Percentiles rank a stretch among this genome's conserved stretches.
Evolutionary conservation across 2,113 vertebrate species (phyloP).

Genomic region (Hemiscyllium ocellatum): DNA sequence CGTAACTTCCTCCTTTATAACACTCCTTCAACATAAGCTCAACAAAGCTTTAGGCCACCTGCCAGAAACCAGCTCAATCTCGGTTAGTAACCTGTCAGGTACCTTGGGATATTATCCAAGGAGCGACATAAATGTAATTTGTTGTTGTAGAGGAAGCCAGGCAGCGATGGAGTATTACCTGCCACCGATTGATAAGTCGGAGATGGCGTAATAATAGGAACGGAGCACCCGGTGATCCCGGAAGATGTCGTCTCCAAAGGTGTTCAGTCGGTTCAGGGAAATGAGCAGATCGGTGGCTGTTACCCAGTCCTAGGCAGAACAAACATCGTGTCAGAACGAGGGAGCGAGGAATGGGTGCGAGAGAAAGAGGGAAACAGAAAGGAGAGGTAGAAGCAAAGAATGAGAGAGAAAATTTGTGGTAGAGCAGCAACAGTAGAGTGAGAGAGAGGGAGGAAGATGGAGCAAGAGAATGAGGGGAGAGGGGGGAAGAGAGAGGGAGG

Average conservation of each 20-base stretch:
- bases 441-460: background rate
- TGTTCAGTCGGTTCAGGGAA: slow-evolving; percentile 86
- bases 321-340: background rate
- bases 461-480: background rate
- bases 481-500: too few relatives aligned
- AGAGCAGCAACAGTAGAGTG: background rate
- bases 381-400: too few relatives aligned
- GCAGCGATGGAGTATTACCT: slow-evolving; percentile 63
- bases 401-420: too few relatives aligned
- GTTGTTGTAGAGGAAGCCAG: too few relatives aligned
- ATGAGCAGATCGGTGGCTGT: slow-evolving; percentile 85
- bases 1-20: too few relatives aligned
- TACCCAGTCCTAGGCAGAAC: slow-evolving; percentile 78
- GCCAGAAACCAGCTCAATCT: background rate
- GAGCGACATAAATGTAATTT: background rate
- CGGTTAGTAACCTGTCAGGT: background rate
- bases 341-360: too few relatives aligned
- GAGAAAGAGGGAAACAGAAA: background rate
- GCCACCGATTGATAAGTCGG: slow-evolving; percentile 84
- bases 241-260: slow-evolving; percentile 91
- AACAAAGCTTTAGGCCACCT: background rate
- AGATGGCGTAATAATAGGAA: slow-evolving; percentile 87
- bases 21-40: background rate
- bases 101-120: background rate
- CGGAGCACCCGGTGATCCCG: slow-evolving; percentile 82